Base-by-base conservation (phyloP, 2,797 vertebrate species). In the Crocidura indochinensis region DNA sequence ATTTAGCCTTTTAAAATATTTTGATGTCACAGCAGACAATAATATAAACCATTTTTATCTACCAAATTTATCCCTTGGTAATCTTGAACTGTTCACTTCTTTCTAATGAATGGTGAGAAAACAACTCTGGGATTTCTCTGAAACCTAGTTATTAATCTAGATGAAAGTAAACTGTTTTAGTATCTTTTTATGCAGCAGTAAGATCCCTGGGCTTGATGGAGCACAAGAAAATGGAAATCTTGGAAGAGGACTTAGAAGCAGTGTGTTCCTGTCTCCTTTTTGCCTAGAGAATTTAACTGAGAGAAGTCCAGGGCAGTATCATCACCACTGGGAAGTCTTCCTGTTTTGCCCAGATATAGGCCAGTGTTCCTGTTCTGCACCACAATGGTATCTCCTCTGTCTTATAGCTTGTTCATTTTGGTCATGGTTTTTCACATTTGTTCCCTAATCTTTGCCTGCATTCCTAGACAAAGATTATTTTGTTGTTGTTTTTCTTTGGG, bases 21-120 rank as follows among this genome's bases (percentile, higher is more conserved):
- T 90, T 91, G 64, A 79, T 88, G 92, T 96, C 96, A 92, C 71
- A 95, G 88, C 51, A 94, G 75, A 92, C 87, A 91, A 47, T 94
- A 75, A 72, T 88, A 87, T 82, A 88, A 83, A 79, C 84, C 67
- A 29, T 14, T 97, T 97, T 96, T 86, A 49, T 81, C 87, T 95
- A 92, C 76, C 71, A 75, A 77, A 92, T 88, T 77, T 83, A 87
- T 68, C 75, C 89, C 31, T 87, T 0, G 14, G 60, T 77, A 67
- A 82, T 80, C 67, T 64, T 53, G 86, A 87, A 73, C 56, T 68
- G 12, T 26, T 82, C 10, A 29, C 12, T 90, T 38, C 64, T 91
- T 93, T 71, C 47, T 72, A 80, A 78, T 71, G 91, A 88, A 29
- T 11, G 31, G 64, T 29, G 69, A 87, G 75, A 90, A 90, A 77